Percentiles rank a stretch among this genome's conserved stretches.
These are phyloP conservation scores for Cavia porcellus DNA, from an alignment of 2,113 vertebrate species.

Conservation along the genomic window DNA sequence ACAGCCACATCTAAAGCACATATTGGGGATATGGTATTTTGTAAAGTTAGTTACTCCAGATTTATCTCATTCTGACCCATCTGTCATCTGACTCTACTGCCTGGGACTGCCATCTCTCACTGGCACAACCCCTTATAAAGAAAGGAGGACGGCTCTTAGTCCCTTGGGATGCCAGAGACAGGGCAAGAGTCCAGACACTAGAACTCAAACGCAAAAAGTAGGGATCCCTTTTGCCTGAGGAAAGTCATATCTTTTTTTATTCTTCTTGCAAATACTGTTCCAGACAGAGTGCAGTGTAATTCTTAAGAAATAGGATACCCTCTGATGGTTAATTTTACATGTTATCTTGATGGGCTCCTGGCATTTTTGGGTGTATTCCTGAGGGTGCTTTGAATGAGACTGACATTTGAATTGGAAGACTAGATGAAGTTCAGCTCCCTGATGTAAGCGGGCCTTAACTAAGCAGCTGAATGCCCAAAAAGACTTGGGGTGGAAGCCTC, in stretches of 20 bases:
- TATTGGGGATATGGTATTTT: neutral
- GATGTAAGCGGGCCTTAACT: neutral
- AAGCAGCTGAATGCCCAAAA: neutral
- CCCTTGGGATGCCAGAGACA: neutral
- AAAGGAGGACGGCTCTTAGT: neutral
- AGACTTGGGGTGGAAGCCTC: neutral
- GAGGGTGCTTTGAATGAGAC: neutral
- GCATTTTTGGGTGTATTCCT: neutral
- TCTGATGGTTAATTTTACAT: neutral
- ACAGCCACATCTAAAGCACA: neutral
- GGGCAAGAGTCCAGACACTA: neutral
- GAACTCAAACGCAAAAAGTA: neutral
- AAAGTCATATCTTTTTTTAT: neutral
- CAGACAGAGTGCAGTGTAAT: neutral
- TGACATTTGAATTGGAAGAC: neutral
- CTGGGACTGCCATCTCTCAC: neutral
- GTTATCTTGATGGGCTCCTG: neutral
- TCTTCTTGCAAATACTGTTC: conserved; percentile 2
- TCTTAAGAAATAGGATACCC: neutral
- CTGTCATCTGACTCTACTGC: neutral
- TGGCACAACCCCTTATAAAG: neutral
- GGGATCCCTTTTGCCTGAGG: neutral
- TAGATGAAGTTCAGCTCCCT: neutral
- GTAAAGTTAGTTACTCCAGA: neutral
- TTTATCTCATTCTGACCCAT: neutral